Percentiles rank a stretch among this genome's conserved stretches.
These are phyloP conservation scores for Zaprionus lachaisei DNA, from an alignment of 1,140 invertebrate species.

Conservation along the genomic window DNA sequence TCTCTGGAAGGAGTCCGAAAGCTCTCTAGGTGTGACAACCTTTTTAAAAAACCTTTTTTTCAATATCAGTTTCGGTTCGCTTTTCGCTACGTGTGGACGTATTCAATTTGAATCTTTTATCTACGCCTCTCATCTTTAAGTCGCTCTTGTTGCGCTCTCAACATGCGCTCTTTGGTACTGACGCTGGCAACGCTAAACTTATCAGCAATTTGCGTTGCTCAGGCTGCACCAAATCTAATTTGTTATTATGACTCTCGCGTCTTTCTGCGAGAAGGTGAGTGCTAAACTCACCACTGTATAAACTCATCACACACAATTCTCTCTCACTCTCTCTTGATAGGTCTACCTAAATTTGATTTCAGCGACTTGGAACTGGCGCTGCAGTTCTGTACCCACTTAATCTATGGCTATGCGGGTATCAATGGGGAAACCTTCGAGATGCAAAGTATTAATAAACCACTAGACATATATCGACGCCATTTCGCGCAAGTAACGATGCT, in stretches of 20 bases:
- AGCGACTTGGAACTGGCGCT: slow-evolving; percentile 90
- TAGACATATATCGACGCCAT: slow-evolving; percentile 89
- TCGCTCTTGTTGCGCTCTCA: slow-evolving; percentile 25
- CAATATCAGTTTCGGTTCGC: slow-evolving; percentile 63
- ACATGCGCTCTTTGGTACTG: slow-evolving; percentile 62
- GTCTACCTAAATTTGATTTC: slow-evolving; percentile 90
- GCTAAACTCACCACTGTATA: neutral
- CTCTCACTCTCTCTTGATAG: slow-evolving; percentile 83
- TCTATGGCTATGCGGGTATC: slow-evolving; percentile 94
- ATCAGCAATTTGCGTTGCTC: slow-evolving; percentile 32
- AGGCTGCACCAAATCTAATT: slow-evolving; percentile 60
- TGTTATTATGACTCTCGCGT: slow-evolving; percentile 75
- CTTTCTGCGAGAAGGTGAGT: slow-evolving; percentile 59
- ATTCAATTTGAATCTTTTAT: slow-evolving; percentile 40
- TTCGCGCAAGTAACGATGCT: slow-evolving; percentile 89
- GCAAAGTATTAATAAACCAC: slow-evolving; percentile 88
- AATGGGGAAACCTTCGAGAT: slow-evolving; percentile 89
- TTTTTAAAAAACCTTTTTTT: slow-evolving; percentile 62
- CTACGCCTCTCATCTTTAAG: neutral
- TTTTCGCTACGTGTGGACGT: slow-evolving; percentile 62
- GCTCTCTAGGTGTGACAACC: neutral
- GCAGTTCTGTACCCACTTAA: slow-evolving; percentile 92
- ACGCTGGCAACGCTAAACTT: slow-evolving; percentile 39
- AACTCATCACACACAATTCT: neutral
- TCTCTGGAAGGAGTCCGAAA: slow-evolving; percentile 58